Percentiles rank a stretch among this genome's conserved stretches.
Evolutionary conservation across 2,797 vertebrate species (phyloP).

Genomic region (Sardinella longiceps): DNA sequence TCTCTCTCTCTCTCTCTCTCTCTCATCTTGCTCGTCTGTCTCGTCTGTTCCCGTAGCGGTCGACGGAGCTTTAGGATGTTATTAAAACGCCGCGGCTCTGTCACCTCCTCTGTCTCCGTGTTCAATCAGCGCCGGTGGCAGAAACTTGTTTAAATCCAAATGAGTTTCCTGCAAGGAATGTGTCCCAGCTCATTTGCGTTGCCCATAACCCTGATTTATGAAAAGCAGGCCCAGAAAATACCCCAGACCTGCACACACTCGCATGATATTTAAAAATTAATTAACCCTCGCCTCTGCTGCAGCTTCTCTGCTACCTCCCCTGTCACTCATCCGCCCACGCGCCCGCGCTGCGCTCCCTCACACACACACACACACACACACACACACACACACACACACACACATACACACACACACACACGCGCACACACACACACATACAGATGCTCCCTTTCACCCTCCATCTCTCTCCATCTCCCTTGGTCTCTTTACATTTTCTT

Average conservation of each 20-base stretch:
- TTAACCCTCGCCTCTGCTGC: slow-evolving; percentile 64
- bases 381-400: no score
- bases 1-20: no score
- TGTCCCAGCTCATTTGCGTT: slow-evolving; percentile 61
- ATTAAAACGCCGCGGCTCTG: slow-evolving; percentile 75
- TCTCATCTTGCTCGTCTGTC: no score
- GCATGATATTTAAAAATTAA: slow-evolving; percentile 75
- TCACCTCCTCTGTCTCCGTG: slow-evolving; percentile 67
- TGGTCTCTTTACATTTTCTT: no score
- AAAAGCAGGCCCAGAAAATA: no score
- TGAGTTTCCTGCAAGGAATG: slow-evolving; percentile 72
- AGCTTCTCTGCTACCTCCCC: slow-evolving; percentile 53
- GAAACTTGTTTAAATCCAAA: slow-evolving; percentile 76
- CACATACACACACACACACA: no score
- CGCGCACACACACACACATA: no score
- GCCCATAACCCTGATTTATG: slow-evolving; percentile 69
- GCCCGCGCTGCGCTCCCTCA: no score
- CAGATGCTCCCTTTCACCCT: no score
- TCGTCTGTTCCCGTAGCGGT: slow-evolving; percentile 66
- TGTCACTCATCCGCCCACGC: slow-evolving; percentile 30
- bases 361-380: no score
- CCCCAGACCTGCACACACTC: slow-evolving; percentile 68
- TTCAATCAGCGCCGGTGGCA: slow-evolving; percentile 72
- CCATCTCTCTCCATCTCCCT: no score
- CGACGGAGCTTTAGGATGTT: slow-evolving; percentile 64